Percentiles rank a stretch among this genome's conserved stretches.
phyloP scores from a whole-genome alignment of 2,113 vertebrate species.

The Agapornis roseicollis region DNA sequence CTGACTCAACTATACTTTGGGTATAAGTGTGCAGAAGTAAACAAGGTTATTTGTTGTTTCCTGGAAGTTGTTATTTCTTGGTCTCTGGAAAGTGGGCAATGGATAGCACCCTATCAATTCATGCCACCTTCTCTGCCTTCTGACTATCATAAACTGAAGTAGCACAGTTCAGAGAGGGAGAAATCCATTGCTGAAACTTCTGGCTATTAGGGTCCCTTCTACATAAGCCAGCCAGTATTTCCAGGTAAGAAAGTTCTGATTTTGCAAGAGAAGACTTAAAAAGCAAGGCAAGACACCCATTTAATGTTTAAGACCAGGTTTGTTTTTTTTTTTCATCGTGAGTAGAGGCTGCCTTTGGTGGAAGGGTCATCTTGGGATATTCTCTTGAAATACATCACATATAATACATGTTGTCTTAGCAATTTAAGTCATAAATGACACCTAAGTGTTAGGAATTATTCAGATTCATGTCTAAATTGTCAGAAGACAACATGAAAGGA shows the following conservation, averaged over 20 bases:
- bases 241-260: not conserved
- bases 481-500: not conserved
- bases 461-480: not conserved
- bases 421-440: not conserved
- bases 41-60: not conserved
- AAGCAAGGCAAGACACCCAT: not conserved
- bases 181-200: not conserved
- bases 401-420: not conserved
- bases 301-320: not conserved
- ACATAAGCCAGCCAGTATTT: not conserved
- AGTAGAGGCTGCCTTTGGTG: not conserved
- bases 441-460: not conserved
- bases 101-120: not conserved
- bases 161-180: not conserved
- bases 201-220: not conserved
- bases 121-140: not conserved
- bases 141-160: not conserved
- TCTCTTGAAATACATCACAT: not conserved
- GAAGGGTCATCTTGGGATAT: not conserved
- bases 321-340: not conserved
- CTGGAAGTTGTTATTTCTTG: not conserved
- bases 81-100: accelerated
- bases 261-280: not conserved
- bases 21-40: not conserved
- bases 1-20: not conserved